These are phyloP conservation scores for Alviniconcha strummeri DNA, from an alignment of 2,888 invertebrate genomes.

Conservation along the genomic window DNA sequence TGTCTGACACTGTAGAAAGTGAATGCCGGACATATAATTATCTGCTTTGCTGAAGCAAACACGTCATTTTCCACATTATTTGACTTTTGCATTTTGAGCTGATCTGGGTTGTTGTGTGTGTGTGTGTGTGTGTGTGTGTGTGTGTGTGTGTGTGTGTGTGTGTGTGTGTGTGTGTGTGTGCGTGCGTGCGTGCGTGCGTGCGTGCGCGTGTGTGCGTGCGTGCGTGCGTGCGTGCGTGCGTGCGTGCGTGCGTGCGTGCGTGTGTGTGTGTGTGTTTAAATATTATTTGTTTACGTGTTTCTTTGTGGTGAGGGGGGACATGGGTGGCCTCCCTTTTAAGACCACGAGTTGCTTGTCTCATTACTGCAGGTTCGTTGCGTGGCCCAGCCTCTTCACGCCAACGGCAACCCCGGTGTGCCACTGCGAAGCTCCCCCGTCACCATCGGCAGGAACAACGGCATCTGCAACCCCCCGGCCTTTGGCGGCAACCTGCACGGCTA, in stretches of 20 bases:
- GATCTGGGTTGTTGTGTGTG: no score
- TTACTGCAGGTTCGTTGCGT: slow-evolving; percentile 67
- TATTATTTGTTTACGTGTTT: not conserved
- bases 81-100: no score
- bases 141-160: no score
- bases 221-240: not conserved
- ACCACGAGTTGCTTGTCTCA: no score
- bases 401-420: slow-evolving; percentile 69
- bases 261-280: not conserved
- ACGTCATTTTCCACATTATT: no score
- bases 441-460: slow-evolving; percentile 66
- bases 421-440: slow-evolving; percentile 67
- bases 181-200: not conserved
- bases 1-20: no score
- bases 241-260: not conserved
- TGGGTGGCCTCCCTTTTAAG: no score
- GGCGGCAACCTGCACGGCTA: slow-evolving; percentile 52
- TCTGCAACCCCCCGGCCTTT: slow-evolving; percentile 65
- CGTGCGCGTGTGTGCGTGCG: not conserved
- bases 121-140: no score
- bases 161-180: slow-evolving; percentile 2
- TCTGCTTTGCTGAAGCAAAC: no score
- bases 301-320: no score
- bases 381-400: slow-evolving; percentile 67
- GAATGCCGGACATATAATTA: no score